Evolutionary conservation across 2,888 invertebrate species (phyloP).

Genomic region (Machimus rusticus): DNA sequence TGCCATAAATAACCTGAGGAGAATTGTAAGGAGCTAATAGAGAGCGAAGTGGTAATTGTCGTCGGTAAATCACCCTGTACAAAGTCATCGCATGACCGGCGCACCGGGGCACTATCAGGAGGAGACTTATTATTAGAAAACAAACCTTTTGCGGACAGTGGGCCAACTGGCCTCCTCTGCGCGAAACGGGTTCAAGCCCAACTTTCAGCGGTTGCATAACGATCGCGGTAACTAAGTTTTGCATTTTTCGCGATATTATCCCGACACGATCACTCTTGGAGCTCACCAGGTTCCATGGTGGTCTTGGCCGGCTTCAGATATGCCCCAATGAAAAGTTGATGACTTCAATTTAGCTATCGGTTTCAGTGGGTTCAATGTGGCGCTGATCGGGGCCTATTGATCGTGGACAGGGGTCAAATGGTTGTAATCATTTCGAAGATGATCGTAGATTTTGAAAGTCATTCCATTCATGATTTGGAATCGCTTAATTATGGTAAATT

Average conservation of each 20-base stretch:
- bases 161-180: background rate
- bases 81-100: background rate
- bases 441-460: background rate
- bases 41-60: conserved; percentile 6
- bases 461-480: background rate
- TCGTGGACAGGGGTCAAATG: background rate
- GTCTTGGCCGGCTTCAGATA: background rate
- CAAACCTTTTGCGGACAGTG: background rate
- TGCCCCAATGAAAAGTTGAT: background rate
- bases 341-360: background rate
- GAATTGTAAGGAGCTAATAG: conserved; percentile 8
- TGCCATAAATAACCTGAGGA: conserved; percentile 12
- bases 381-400: background rate
- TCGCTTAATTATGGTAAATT: background rate
- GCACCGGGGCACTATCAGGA: background rate
- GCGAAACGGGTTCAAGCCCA: background rate
- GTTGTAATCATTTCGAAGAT: background rate
- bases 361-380: background rate
- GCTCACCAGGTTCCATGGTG: background rate
- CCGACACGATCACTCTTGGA: background rate
- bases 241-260: background rate
- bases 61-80: background rate
- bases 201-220: background rate
- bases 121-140: background rate
- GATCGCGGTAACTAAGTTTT: background rate